Conservation (phyloP, 2,797 vertebrate species). For the Chelonia mydas region DNA sequence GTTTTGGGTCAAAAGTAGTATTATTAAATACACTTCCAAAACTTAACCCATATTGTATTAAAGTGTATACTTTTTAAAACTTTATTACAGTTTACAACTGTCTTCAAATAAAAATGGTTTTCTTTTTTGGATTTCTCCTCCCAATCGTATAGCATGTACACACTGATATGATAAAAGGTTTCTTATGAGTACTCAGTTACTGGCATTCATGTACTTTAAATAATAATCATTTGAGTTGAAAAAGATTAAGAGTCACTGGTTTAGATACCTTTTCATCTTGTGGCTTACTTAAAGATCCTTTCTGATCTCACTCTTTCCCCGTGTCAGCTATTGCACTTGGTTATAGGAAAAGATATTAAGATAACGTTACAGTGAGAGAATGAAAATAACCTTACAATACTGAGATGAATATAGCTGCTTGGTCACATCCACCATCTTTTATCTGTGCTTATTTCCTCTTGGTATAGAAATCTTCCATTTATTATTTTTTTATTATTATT, state of each 20-base stretch:
- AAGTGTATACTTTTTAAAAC: not conserved
- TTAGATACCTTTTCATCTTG: not conserved
- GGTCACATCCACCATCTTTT: not conserved
- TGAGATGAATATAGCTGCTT: not conserved
- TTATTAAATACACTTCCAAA: not conserved
- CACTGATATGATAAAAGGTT: not conserved
- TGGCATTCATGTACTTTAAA: not conserved
- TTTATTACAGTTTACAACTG: not conserved
- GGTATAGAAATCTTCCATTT: not conserved
- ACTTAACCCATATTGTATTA: not conserved
- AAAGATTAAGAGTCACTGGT: not conserved
- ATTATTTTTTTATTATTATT: not conserved
- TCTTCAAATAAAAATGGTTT: not conserved
- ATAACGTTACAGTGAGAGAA: not conserved
- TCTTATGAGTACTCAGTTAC: not conserved
- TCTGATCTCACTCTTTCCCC: not conserved
- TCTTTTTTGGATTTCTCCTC: not conserved
- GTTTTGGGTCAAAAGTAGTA: not conserved
- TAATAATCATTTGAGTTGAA: not conserved
- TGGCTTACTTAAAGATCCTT: not conserved
- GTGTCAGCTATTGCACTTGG: not conserved
- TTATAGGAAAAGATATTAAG: not conserved
- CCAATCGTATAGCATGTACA: not conserved
- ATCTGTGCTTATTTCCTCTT: not conserved
- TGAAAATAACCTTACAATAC: not conserved